Percentiles rank a stretch among this genome's conserved stretches.
Evolutionary conservation across 2,797 vertebrate genomes (phyloP).

Genomic region (Lagodon rhomboides): DNA sequence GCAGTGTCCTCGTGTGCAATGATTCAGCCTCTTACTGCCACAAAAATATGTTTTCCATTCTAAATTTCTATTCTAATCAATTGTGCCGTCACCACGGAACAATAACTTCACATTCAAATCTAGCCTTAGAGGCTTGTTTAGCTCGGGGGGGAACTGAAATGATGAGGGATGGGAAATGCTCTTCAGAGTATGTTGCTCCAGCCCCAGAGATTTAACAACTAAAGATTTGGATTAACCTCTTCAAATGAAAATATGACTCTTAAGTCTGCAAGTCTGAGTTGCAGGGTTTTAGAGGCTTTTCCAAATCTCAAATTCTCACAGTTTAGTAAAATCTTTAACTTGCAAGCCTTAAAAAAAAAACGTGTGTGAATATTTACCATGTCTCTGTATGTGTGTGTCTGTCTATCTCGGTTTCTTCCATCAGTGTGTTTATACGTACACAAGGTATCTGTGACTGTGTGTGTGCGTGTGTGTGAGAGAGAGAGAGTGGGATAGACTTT

Average conservation of each 20-base stretch:
- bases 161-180: conserved; percentile 35
- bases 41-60: background rate
- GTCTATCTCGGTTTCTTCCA: conserved; percentile 32
- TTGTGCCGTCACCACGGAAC: background rate
- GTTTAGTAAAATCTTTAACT: conserved; percentile 49
- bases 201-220: conserved; percentile 62
- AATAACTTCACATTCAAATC: conserved; percentile 16
- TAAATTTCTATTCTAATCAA: conserved; percentile 8
- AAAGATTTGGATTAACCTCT: conserved; percentile 70
- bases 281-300: conserved; percentile 51
- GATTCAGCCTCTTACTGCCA: background rate
- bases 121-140: conserved; percentile 20
- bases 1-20: background rate
- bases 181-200: conserved; percentile 47
- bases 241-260: conserved; percentile 67
- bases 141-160: conserved; percentile 4
- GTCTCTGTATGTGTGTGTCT: background rate
- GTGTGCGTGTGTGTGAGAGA: conserved; percentile 35
- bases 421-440: conserved; percentile 5
- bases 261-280: conserved; percentile 51
- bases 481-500: conserved; percentile 34
- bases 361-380: conserved; percentile 25
- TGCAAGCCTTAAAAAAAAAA: conserved; percentile 39
- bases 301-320: conserved; percentile 58
- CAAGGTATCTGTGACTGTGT: conserved; percentile 21